Conservation (phyloP, 2,797 vertebrate genomes). For the Siniperca scherzeri region DNA sequence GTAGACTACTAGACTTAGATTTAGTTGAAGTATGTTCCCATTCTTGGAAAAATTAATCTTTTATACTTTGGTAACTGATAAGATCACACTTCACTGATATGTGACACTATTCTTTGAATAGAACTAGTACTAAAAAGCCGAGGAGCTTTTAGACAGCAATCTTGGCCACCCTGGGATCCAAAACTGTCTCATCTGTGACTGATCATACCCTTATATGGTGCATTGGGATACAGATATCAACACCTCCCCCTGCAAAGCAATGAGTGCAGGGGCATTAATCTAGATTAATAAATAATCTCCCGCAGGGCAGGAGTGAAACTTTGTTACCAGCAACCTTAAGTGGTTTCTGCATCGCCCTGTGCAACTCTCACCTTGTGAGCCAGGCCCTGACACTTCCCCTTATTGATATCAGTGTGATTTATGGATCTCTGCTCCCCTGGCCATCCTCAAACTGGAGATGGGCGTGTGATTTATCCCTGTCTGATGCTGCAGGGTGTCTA, state of each 20-base stretch:
- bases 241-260: constrained; percentile 37
- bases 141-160: constrained; percentile 21
- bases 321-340: constrained; percentile 76
- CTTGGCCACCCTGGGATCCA: constrained; percentile 1
- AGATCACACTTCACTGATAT: neutral
- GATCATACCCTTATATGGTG: constrained; percentile 36
- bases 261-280: constrained; percentile 60
- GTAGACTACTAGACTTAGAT: no score
- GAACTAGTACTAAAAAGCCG: neutral
- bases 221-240: constrained; percentile 65
- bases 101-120: constrained; percentile 7
- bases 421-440: constrained; percentile 69
- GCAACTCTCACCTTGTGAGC: constrained; percentile 68
- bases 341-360: constrained; percentile 71
- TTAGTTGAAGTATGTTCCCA: neutral
- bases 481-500: constrained; percentile 61
- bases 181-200: constrained; percentile 40
- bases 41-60: neutral
- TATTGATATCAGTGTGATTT: constrained; percentile 85
- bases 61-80: neutral
- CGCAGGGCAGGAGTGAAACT: constrained; percentile 68
- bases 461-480: constrained; percentile 76
- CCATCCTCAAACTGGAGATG: constrained; percentile 73
- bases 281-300: constrained; percentile 79
- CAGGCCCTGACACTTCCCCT: constrained; percentile 78